phyloP scores from a whole-genome alignment of 2,797 vertebrate species.

The Parotocinclus haroldoi region DNA sequence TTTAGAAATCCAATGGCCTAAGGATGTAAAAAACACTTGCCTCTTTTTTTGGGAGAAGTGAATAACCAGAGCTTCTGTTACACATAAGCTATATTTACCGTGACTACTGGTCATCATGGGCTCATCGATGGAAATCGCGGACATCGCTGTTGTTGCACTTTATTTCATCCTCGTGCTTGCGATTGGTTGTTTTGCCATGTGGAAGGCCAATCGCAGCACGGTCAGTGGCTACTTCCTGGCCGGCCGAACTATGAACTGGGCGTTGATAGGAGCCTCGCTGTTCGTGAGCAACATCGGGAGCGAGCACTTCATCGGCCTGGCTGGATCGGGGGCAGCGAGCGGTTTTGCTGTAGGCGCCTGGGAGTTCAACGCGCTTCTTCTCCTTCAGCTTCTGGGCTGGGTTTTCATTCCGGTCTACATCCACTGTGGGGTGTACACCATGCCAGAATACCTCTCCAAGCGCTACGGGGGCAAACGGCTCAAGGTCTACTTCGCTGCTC shows the following conservation, averaged over 20 bases:
- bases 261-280: conserved; percentile 90
- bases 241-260: conserved; percentile 96
- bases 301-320: conserved; percentile 98
- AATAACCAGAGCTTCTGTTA: not conserved
- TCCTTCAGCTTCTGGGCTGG: conserved; percentile 98
- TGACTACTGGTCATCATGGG: conserved; percentile 66
- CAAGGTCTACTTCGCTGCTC: conserved; percentile 90
- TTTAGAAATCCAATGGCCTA: conserved; percentile 92
- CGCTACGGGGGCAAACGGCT: conserved; percentile 93
- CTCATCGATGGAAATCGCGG: conserved; percentile 84
- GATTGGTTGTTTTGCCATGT: conserved; percentile 95
- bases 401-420: conserved; percentile 98
- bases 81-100: conserved; percentile 8
- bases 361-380: conserved; percentile 96
- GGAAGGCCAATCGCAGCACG: conserved; percentile 94
- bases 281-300: conserved; percentile 99
- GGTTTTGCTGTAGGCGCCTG: conserved; percentile 97
- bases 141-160: conserved; percentile 91
- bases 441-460: conserved; percentile 97
- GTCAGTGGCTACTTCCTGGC: conserved; percentile 97
- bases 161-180: conserved; percentile 93
- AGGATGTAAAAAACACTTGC: conserved; percentile 72
- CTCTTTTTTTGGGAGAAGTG: conserved; percentile 1
- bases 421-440: conserved; percentile 93
- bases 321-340: conserved; percentile 95